phyloP scores from a whole-genome alignment of 2,797 vertebrate genomes.

The Ceryle rudis region DNA sequence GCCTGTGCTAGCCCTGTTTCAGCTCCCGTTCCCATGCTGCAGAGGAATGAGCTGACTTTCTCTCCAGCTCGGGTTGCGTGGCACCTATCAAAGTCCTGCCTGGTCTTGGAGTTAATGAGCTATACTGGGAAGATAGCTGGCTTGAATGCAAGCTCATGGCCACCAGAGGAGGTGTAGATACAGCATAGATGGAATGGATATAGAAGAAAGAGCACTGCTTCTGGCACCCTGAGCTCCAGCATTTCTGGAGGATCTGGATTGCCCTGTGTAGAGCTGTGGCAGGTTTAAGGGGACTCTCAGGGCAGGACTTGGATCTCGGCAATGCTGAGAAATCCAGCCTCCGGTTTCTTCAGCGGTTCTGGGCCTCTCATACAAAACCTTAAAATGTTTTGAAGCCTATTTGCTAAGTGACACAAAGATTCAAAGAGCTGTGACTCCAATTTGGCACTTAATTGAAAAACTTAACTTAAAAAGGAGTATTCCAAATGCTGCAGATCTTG shows the following conservation, averaged over 20 bases:
- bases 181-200: not conserved
- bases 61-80: not conserved
- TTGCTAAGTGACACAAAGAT: not conserved
- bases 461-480: not conserved
- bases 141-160: not conserved
- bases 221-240: not conserved
- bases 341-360: not conserved
- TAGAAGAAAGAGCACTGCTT: not conserved
- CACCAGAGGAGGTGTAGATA: not conserved
- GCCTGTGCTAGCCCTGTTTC: not conserved
- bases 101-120: not conserved
- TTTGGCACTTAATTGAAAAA: not conserved
- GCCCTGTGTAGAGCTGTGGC: not conserved
- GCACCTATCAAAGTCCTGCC: not conserved
- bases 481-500: not conserved
- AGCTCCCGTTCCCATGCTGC: fast-evolving
- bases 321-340: not conserved
- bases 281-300: not conserved
- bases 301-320: not conserved
- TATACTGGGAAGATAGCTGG: fast-evolving
- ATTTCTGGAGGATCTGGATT: not conserved
- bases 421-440: not conserved
- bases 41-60: not conserved
- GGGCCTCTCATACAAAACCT: not conserved
- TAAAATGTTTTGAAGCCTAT: not conserved